Evolutionary conservation across 2,113 vertebrate species (phyloP), one percentile per base, ranked within the genome.

Genomic region (Ondatra zibethicus): DNA sequence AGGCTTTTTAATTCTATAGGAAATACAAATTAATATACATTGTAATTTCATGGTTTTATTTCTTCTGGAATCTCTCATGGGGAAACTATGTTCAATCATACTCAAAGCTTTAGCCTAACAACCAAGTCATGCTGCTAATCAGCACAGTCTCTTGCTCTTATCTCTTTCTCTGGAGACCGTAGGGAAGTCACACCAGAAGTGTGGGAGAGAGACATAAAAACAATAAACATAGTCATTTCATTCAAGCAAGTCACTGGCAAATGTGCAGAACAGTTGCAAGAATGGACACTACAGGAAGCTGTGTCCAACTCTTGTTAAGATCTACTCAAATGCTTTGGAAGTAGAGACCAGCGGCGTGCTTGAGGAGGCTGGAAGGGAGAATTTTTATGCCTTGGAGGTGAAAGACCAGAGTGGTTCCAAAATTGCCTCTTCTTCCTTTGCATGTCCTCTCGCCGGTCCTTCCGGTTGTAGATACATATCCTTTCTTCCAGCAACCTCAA

Each of bases 1-100:
- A 33, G 87, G 68, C 2, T 92, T 88, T 95, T 82, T 81, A 97
- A 96, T 96, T 97, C 85, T 92, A 29, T 66, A 82, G 75, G 65
- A 97, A 96, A 94, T 84, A 87, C 77, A 94, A 81, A 93, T 97
- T 80, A 96, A 96, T 96, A 92, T 88, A 52, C 36, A 63, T 90
- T 96, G 63, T 42, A 66, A 94, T 87, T 85, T 75, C 68, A 29
- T 88, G 65, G 47, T 33, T 88, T 92, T 85, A 61, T 96, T 93
- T 93, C 75, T 90, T 84, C 78, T 92, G 91, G 47, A 23, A 92
- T 89, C 55, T 65, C 65, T 93, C 66, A 19, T 88, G 25, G 66
- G 85, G 77, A 92, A 63, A 89, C 10, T n/a, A 16, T 68, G 39
- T 63, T 88, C 5, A 31, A 68, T n/a, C 36, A 33, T 80, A 33